Conservation (phyloP, 2,797 vertebrate species). For the Eupleurogrammus muticus region DNA sequence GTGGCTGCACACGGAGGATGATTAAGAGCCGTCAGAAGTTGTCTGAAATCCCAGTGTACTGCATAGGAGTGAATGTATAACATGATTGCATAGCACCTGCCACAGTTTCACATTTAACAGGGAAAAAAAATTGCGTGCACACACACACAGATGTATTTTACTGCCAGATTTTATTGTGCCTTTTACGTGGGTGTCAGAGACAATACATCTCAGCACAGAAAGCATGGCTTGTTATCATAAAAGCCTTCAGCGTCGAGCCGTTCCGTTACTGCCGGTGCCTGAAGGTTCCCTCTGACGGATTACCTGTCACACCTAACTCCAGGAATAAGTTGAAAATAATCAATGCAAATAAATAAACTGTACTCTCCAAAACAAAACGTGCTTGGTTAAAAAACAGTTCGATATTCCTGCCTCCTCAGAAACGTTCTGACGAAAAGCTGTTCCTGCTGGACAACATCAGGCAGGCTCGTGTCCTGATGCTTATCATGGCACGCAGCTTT, state of each 20-base stretch:
- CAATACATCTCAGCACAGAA: slow-evolving; percentile 11
- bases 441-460: slow-evolving; percentile 15
- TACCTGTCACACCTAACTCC: slow-evolving; percentile 11
- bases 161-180: not conserved
- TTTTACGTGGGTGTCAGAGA: not conserved
- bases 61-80: not conserved
- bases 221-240: no score
- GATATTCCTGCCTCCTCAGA: no score
- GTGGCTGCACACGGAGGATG: not conserved
- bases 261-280: no score
- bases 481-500: slow-evolving; percentile 62
- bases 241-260: no score
- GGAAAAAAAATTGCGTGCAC: no score
- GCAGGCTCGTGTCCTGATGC: slow-evolving; percentile 44
- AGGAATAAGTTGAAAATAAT: slow-evolving; percentile 35
- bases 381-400: no score
- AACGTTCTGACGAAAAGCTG: slow-evolving; percentile 19
- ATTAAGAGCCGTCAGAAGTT: not conserved
- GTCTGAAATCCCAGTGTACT: not conserved
- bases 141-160: not conserved
- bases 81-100: no score
- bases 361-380: no score
- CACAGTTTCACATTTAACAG: not conserved
- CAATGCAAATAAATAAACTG: no score
- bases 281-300: no score